phyloP scores from a whole-genome alignment of 2,888 invertebrate genomes.

The Leistus spinibarbis region DNA sequence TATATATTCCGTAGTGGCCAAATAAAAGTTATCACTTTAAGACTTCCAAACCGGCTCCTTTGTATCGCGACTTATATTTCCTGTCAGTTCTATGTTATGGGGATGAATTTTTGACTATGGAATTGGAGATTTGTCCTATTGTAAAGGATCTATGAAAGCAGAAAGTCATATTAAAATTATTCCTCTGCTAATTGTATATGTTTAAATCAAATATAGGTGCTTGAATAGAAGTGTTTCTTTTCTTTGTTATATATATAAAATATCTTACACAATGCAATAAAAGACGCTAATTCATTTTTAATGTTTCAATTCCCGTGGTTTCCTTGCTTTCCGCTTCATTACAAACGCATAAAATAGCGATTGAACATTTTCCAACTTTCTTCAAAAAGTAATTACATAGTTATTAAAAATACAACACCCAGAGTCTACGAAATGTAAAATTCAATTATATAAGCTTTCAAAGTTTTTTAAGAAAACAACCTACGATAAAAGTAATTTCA shows the following conservation, averaged over 20 bases:
- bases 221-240: no score
- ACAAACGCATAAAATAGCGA: slow-evolving; percentile 16
- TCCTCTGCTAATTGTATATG: no score
- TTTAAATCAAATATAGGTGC: no score
- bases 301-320: background rate
- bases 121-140: no score
- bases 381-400: background rate
- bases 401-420: slow-evolving; percentile 11
- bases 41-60: no score
- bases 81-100: no score
- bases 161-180: no score
- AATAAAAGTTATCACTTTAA: no score
- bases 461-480: slow-evolving; percentile 1
- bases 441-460: slow-evolving; percentile 30
- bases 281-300: background rate
- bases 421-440: slow-evolving; percentile 19
- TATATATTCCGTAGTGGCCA: no score
- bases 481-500: background rate
- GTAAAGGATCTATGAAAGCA: no score
- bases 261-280: background rate
- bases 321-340: background rate
- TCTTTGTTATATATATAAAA: background rate
- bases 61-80: no score
- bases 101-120: no score
- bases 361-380: slow-evolving; percentile 13